Evolutionary conservation across 2,888 invertebrate species (phyloP).

Genomic region (Drosophila borborema): DNA sequence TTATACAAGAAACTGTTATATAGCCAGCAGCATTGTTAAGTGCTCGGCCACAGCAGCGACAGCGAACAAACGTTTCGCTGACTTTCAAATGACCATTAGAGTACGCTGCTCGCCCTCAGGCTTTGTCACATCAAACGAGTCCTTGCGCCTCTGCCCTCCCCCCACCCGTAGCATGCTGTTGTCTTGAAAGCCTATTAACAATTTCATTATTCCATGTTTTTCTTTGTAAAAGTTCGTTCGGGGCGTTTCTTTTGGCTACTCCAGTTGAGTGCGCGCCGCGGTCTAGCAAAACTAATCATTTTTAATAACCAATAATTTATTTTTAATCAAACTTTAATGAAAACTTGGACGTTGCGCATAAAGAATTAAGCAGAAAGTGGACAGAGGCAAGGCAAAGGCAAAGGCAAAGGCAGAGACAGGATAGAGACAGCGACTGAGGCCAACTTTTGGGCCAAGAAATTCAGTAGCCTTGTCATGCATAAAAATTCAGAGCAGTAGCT

Average conservation of each 20-base stretch:
- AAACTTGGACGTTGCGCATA: constrained; percentile 59
- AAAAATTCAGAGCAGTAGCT: constrained; percentile 68
- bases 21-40: constrained; percentile 15
- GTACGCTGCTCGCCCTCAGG: neutral
- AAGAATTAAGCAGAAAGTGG: constrained; percentile 56
- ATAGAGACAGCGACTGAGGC: neutral
- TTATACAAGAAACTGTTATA: constrained; percentile 20
- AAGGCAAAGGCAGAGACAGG: too few relatives aligned
- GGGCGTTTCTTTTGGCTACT: constrained; percentile 47
- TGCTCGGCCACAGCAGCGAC: neutral
- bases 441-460: constrained; percentile 55
- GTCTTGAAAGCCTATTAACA: constrained; percentile 61
- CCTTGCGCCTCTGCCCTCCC: neutral
- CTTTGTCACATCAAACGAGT: constrained; percentile 56
- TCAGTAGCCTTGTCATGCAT: constrained; percentile 70
- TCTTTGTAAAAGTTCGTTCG: constrained; percentile 48
- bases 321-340: constrained; percentile 81
- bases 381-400: neutral
- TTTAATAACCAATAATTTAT: constrained; percentile 82
- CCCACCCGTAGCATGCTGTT: neutral
- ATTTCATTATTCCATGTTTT: constrained; percentile 67
- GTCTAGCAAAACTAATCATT: constrained; percentile 76
- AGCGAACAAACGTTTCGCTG: constrained; percentile 32
- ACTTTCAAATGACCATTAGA: constrained; percentile 58
- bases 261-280: constrained; percentile 39